A percentile compares a stretch with the other conserved stretches of the same genome.
These are phyloP conservation scores for Agriopis marginaria DNA, from an alignment of 2,888 invertebrate species.

Conservation along the genomic window DNA sequence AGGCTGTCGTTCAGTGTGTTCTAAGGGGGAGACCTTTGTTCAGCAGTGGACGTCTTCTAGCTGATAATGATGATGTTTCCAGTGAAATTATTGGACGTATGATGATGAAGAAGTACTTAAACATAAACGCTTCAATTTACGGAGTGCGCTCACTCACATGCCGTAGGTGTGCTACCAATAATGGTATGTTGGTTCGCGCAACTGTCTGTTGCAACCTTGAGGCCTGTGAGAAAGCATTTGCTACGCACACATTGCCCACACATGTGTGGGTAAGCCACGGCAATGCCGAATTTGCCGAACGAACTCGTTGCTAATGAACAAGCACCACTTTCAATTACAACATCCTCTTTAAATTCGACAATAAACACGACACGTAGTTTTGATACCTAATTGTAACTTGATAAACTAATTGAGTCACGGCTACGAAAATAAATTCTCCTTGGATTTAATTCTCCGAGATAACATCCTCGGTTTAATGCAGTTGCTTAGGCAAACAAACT, in stretches of 20 bases:
- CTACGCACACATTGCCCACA: conserved; percentile 50
- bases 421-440: conserved; percentile 50
- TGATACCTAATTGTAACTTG: conserved; percentile 30
- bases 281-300: conserved; percentile 59
- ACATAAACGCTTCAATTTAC: conserved; percentile 30
- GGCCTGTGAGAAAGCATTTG: conserved; percentile 66
- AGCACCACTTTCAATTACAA: conserved; percentile 58
- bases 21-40: too few species aligned
- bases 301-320: conserved; percentile 57
- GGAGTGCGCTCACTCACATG: conserved; percentile 37
- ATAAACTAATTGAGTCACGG: conserved; percentile 39
- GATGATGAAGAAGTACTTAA: background rate
- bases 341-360: conserved; percentile 53
- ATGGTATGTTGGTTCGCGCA: conserved; percentile 65
- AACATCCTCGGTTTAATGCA: conserved; percentile 35
- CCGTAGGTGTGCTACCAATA: conserved; percentile 64
- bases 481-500: conserved; percentile 34
- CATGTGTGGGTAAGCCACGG: conserved; percentile 50
- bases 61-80: too few species aligned
- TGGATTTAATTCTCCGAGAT: conserved; percentile 47
- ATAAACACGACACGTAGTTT: conserved; percentile 34
- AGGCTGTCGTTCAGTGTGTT: too few species aligned
- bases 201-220: conserved; percentile 67
- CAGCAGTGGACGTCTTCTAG: too few species aligned
- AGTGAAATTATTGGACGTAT: too few species aligned